Percentiles rank a stretch among this genome's conserved stretches.
Evolutionary conservation across 2,113 vertebrate genomes (phyloP).

Genomic region (Trogon surrucura): DNA sequence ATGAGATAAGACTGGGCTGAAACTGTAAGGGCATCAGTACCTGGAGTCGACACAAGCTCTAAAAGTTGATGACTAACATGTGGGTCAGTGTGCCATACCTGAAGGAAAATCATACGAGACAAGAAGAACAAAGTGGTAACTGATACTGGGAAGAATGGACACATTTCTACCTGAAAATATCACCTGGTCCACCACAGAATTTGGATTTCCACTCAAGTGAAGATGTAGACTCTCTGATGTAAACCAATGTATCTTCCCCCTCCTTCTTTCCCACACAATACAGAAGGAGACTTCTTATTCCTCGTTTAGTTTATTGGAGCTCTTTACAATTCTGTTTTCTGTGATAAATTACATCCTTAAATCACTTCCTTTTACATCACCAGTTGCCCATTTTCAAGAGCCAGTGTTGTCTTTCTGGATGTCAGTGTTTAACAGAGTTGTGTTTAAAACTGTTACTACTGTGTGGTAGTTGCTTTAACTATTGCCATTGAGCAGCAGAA

Average conservation of each 20-base stretch:
- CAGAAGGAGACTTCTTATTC: background rate
- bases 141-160: background rate
- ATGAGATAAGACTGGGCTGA: background rate
- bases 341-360: background rate
- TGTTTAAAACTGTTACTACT: background rate
- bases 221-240: background rate
- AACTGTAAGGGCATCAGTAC: background rate
- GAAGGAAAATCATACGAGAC: background rate
- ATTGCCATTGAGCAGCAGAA: background rate
- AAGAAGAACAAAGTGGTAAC: background rate
- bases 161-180: background rate
- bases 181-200: too few relatives aligned
- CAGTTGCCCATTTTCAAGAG: background rate
- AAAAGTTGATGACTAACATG: background rate
- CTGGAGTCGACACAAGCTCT: background rate
- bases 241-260: background rate
- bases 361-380: background rate
- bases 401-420: background rate
- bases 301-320: background rate
- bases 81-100: fast-evolving
- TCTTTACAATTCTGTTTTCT: background rate
- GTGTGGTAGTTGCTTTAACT: background rate
- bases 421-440: background rate
- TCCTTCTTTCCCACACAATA: background rate
- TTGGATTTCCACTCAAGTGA: background rate